Percentiles rank a stretch among this genome's conserved stretches.
phyloP scores from a whole-genome alignment of 2,888 invertebrate genomes.

The Cyrtodaria siliqua region DNA sequence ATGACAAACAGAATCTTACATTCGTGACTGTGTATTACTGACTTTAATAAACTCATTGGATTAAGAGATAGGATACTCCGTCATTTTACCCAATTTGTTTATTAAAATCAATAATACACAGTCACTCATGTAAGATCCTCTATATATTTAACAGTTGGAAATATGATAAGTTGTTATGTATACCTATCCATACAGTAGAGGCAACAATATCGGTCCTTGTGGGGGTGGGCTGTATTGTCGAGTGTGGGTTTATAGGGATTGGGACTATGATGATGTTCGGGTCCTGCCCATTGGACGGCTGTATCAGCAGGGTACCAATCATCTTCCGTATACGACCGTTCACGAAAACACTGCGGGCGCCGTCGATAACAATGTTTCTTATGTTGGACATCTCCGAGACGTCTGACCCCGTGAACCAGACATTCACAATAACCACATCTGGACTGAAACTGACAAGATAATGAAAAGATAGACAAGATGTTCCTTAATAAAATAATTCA shows the following conservation, averaged over 20 bases:
- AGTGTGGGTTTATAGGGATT: constrained; percentile 25
- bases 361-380: constrained; percentile 47
- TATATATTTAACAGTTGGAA: too few relatives aligned
- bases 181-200: constrained; percentile 9
- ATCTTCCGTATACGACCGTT: constrained; percentile 36
- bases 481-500: too few relatives aligned
- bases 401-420: constrained; percentile 64
- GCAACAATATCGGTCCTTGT: not conserved
- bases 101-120: too few relatives aligned
- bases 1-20: too few relatives aligned
- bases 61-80: too few relatives aligned
- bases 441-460: constrained; percentile 35
- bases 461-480: too few relatives aligned
- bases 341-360: constrained; percentile 44
- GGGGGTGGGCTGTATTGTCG: constrained; percentile 19
- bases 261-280: constrained; percentile 20
- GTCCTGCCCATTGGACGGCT: constrained; percentile 22
- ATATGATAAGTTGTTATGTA: too few relatives aligned
- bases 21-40: too few relatives aligned
- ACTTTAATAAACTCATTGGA: too few relatives aligned
- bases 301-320: constrained; percentile 47
- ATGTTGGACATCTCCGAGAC: constrained; percentile 40
- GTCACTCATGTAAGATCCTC: too few relatives aligned
- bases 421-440: constrained; percentile 49
- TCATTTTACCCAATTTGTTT: too few relatives aligned